Evolutionary conservation across 2,888 invertebrate species (phyloP).

Genomic region (Nesidiocoris tenuis): DNA sequence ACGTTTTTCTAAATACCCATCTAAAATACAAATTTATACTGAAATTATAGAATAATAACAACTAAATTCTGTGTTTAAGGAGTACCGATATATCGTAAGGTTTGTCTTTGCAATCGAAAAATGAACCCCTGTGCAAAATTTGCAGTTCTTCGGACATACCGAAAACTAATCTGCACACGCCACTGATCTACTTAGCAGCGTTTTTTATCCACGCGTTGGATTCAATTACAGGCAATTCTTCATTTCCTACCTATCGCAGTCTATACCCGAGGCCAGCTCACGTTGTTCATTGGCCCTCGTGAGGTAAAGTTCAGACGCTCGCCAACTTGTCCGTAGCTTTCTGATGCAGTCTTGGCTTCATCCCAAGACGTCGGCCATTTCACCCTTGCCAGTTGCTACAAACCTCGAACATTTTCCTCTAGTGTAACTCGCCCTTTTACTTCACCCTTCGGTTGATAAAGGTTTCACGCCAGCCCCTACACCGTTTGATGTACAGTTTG

Average conservation of each 20-base stretch:
- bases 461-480: neutral
- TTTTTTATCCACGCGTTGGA: no score
- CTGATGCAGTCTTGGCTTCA: conserved; percentile 23
- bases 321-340: neutral
- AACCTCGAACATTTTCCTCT: conserved; percentile 7
- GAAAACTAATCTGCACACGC: no score
- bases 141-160: no score
- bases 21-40: no score
- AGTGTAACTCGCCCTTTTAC: neutral
- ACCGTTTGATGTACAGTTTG: neutral
- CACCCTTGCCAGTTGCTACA: no score
- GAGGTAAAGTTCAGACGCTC: neutral
- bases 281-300: neutral
- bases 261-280: neutral
- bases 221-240: neutral
- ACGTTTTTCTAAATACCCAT: no score
- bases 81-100: no score
- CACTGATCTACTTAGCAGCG: no score
- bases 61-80: no score
- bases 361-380: conserved; percentile 9
- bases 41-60: no score
- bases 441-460: neutral
- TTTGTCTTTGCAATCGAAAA: no score
- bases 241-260: neutral
- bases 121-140: no score